These are phyloP conservation scores for Willowsia nigromaculata DNA, from an alignment of 2,888 invertebrate genomes.

Conservation along the genomic window DNA sequence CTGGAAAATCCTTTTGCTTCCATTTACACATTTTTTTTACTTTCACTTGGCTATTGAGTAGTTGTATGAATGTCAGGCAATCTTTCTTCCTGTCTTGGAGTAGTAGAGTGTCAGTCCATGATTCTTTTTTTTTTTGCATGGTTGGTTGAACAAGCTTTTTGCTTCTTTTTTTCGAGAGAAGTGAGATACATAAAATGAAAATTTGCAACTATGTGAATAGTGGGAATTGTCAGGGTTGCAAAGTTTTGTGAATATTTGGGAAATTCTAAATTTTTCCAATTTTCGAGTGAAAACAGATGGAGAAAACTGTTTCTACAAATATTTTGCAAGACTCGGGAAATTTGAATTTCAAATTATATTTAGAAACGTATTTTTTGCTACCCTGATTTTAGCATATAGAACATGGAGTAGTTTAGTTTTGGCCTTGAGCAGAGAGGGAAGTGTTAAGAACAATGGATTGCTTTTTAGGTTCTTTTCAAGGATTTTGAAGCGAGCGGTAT, in stretches of 20 bases:
- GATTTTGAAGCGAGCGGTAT: not conserved
- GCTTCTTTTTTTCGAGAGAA: not conserved
- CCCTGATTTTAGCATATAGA: too few relatives aligned
- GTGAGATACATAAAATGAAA: not conserved
- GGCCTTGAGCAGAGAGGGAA: not conserved
- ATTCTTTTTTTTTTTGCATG: not conserved
- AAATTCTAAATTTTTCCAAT: too few relatives aligned
- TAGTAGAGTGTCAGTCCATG: not conserved
- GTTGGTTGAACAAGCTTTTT: not conserved
- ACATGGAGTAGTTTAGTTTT: too few relatives aligned
- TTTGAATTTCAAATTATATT: too few relatives aligned
- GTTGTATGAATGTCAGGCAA: not conserved
- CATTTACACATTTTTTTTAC: too few relatives aligned
- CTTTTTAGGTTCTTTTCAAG: not conserved
- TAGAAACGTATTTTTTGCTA: too few relatives aligned
- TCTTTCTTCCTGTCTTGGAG: constrained; percentile 13
- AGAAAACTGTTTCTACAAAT: too few relatives aligned
- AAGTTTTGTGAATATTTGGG: too few relatives aligned
- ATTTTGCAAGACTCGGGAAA: too few relatives aligned
- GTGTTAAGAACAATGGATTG: not conserved
- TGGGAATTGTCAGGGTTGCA: too few relatives aligned
- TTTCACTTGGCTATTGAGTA: too few relatives aligned
- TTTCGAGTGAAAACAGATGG: too few relatives aligned
- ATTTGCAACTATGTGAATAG: not conserved
- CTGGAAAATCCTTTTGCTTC: not conserved